Conservation (phyloP, 2,113 vertebrate genomes). For the Gallinago jamesoni region DNA sequence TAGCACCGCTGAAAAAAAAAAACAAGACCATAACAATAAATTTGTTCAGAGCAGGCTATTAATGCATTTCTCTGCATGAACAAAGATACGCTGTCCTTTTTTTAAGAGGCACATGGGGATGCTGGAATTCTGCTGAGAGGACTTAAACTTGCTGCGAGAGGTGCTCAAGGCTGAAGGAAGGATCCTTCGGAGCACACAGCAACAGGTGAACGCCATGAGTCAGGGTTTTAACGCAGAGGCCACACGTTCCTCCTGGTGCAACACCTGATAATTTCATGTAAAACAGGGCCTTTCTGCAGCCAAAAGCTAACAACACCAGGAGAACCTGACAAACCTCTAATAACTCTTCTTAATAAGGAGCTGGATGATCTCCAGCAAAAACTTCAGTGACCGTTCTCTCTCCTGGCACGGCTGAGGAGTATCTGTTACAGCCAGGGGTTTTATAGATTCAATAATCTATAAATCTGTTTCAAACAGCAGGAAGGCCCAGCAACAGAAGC, state of each 20-base stretch:
- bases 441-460: background rate
- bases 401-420: background rate
- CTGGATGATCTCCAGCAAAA: background rate
- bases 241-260: background rate
- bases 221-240: background rate
- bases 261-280: background rate
- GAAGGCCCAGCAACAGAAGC: background rate
- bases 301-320: background rate
- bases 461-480: background rate
- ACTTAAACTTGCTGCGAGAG: background rate
- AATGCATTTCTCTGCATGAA: background rate
- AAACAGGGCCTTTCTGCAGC: background rate
- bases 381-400: background rate
- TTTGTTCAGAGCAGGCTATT: background rate
- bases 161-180: background rate
- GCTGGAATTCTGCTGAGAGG: background rate
- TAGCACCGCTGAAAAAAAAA: background rate
- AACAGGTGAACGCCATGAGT: conserved; percentile 23
- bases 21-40: background rate
- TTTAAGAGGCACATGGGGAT: background rate
- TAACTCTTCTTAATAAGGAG: conserved; percentile 35
- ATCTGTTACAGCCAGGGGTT: background rate
- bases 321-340: conserved; percentile 19
- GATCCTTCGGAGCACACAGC: background rate
- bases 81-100: background rate